Percentiles rank a stretch among this genome's conserved stretches.
Evolutionary conservation across 2,113 vertebrate genomes (phyloP).

Genomic region (Archilochus colubris): DNA sequence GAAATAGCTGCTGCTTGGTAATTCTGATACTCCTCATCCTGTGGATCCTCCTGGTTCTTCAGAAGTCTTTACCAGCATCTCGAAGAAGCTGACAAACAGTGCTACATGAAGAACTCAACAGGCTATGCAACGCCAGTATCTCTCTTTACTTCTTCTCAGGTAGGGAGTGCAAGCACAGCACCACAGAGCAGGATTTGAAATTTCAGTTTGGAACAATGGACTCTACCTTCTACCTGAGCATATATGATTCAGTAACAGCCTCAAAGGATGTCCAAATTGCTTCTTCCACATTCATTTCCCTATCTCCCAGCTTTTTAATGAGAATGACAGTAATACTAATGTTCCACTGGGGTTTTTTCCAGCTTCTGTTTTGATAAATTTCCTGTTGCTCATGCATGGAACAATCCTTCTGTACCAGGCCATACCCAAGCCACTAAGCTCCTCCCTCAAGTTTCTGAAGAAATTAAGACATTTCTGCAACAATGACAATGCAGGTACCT

Average conservation of each 20-base stretch:
- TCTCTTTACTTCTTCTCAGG: neutral
- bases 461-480: neutral
- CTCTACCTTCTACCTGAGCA: neutral
- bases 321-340: neutral
- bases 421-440: neutral
- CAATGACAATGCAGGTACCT: neutral
- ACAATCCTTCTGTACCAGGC: neutral
- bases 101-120: neutral
- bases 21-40: neutral
- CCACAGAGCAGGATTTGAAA: neutral
- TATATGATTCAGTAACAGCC: neutral
- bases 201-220: neutral
- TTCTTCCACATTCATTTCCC: neutral
- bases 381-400: neutral
- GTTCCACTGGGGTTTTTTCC: neutral
- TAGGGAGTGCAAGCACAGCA: neutral
- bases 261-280: neutral
- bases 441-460: neutral
- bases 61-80: neutral
- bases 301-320: neutral
- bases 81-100: neutral
- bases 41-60: neutral
- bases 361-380: neutral
- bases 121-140: neutral
- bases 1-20: neutral